A percentile compares a stretch with the other conserved stretches of the same genome.
Evolutionary conservation across 2,113 vertebrate genomes (phyloP).

Genomic region (Empidonax traillii): DNA sequence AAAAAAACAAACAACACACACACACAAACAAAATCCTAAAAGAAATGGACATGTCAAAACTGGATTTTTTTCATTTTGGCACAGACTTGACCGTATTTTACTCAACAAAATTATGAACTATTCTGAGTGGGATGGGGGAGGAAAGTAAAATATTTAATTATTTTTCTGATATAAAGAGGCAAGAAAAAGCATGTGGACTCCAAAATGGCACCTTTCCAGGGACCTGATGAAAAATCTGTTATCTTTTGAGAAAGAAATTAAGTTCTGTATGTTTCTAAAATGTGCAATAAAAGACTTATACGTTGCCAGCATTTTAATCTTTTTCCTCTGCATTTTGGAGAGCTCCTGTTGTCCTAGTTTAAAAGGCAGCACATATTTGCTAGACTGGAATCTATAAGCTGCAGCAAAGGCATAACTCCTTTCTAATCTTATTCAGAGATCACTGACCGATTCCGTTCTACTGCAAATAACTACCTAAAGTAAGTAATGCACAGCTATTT

Average conservation of each 20-base stretch:
- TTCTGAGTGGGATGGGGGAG: not conserved
- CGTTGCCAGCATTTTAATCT: not conserved
- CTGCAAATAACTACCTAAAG: not conserved
- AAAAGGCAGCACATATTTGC: not conserved
- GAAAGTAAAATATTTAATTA: constrained; percentile 25
- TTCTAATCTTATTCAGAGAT: not conserved
- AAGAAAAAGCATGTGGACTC: not conserved
- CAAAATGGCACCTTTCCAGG: constrained; percentile 62
- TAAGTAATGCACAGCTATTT: not conserved
- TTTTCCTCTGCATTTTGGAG: not conserved
- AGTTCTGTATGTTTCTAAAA: constrained; percentile 6
- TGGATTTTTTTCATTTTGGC: not conserved
- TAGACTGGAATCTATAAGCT: not conserved
- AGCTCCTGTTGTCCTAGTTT: not conserved
- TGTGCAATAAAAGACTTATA: not conserved
- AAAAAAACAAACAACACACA: not conserved
- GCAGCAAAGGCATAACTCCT: not conserved
- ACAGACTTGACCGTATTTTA: not conserved
- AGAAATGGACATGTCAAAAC: not conserved
- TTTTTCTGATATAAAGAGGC: constrained; percentile 6
- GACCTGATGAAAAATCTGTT: constrained; percentile 60
- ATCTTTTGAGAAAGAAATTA: constrained; percentile 29
- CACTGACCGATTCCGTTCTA: not conserved
- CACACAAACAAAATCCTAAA: not conserved
- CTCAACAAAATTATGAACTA: not conserved